Conservation (phyloP, 2,888 invertebrate species). For the Ashinkailepas kermadecensis region DNA sequence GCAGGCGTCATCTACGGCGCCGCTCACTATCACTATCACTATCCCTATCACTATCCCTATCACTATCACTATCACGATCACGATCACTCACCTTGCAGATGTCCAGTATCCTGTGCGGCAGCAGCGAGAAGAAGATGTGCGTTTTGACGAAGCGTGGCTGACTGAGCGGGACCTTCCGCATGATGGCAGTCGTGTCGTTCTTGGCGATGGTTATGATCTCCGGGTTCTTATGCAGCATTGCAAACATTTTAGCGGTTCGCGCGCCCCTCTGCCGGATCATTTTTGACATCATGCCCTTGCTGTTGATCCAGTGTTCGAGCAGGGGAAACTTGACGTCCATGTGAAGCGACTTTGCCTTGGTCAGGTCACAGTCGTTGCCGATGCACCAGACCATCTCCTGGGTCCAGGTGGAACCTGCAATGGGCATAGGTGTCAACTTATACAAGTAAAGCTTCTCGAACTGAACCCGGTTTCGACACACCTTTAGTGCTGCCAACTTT, state of each 20-base stretch:
- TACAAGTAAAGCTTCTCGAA: not conserved
- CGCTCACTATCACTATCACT: no score
- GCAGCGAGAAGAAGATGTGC: conserved; percentile 18
- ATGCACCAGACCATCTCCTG: conserved; percentile 33
- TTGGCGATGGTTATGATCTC: conserved; percentile 1
- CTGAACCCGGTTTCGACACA: not conserved
- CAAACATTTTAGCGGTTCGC: not conserved
- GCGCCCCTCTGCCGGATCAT: not conserved
- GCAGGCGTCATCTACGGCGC: no score
- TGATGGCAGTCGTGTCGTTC: not conserved
- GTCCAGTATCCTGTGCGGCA: not conserved
- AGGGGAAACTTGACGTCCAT: conserved; percentile 19
- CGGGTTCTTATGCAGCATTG: conserved; percentile 3
- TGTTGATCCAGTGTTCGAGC: conserved; percentile 16
- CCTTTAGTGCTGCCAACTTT: not conserved
- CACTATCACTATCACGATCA: no score
- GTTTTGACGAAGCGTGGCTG: not conserved
- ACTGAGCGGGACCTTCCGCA: not conserved
- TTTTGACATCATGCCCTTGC: conserved; percentile 16
- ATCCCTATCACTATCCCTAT: no score
- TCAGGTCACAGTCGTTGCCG: conserved; percentile 24
- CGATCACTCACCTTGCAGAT: not conserved
- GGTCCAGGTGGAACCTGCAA: conserved; percentile 32
- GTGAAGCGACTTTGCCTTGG: conserved; percentile 14
- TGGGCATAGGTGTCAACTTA: not conserved